Base-by-base conservation (phyloP, 2,113 vertebrate species). In the Procavia capensis region DNA sequence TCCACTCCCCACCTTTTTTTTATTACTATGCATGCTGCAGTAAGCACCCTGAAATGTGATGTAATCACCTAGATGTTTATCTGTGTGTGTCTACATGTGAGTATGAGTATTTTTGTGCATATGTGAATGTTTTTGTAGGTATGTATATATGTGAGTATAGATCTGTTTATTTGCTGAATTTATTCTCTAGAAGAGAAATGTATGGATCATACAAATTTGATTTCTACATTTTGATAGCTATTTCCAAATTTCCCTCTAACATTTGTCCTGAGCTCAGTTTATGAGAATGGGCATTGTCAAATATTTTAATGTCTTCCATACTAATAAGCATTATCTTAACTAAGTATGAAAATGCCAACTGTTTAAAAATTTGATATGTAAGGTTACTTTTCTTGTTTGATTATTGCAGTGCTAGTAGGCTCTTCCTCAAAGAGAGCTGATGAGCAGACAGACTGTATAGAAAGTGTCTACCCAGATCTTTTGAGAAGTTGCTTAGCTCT, bases 101-200 rank as follows among this genome's bases (percentile, higher is more conserved):
- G 41, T 72, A 1, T 80, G 3, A 81, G 7, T 66, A 36, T 74
- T 36, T 59, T 7, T 91, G 2, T 84, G 39, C 87, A 25, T 63
- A 20, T 90, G 39, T 82, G 25, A 76, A 29, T 63, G 22, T 50
- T 78, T 47, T 29, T 78, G 45, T 79, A 80, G 47, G 9, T 61
- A 10, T 78, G 4, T 47, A 20, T 68, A 22, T 88, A 0, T 89
- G 8, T 45, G 24, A 86, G 19, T 79, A 72, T 34, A 85, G 64
- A 91, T 41, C 94, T 80, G 11, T 61, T 88, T 85, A 84, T 90
- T 36, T 85, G 19, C 57, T 86, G 47, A 10, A 72, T 72, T 95
- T 80, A 88, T 76, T 93, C 47, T 45, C 34, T 85, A 85, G 27
- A 64, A 88, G 34, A 74, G 34, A 97, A 78, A 88, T 75, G 57